These are phyloP conservation scores for Cyanistes caeruleus DNA, from an alignment of 2,113 vertebrate genomes.

Conservation along the genomic window DNA sequence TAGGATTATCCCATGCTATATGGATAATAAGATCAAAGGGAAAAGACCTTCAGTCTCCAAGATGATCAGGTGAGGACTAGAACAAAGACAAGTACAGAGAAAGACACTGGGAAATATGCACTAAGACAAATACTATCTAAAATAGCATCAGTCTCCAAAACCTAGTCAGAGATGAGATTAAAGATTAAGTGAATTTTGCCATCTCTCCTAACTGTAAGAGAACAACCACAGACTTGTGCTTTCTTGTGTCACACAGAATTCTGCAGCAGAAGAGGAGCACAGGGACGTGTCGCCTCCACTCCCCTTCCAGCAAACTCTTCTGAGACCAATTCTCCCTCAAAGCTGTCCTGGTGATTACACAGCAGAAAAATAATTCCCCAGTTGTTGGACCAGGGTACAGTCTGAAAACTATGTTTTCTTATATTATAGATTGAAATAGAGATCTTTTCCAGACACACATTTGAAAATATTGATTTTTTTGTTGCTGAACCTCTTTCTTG, in stretches of 20 bases:
- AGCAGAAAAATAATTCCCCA: not conserved
- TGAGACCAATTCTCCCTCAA: not conserved
- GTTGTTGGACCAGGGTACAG: not conserved
- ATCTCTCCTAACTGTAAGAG: not conserved
- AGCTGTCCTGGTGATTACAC: not conserved
- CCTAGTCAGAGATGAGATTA: not conserved
- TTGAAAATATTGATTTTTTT: not conserved
- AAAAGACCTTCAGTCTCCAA: not conserved
- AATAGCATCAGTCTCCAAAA: not conserved
- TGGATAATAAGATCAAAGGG: not conserved
- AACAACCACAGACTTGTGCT: not conserved
- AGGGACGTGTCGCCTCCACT: rapidly evolving
- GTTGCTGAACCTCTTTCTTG: not conserved
- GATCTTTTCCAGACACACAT: not conserved
- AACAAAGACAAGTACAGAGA: not conserved
- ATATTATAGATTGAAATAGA: not conserved
- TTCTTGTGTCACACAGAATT: not conserved
- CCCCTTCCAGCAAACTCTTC: not conserved
- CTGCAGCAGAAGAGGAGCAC: not conserved
- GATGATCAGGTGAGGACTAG: not conserved
- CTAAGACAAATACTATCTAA: not conserved
- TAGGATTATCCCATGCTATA: not conserved
- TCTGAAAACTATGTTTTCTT: not conserved
- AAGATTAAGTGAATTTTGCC: not conserved
- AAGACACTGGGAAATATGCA: not conserved